Evolutionary conservation across 2,888 invertebrate species (phyloP).

Genomic region (Hirtodrosophila histrioides): DNA sequence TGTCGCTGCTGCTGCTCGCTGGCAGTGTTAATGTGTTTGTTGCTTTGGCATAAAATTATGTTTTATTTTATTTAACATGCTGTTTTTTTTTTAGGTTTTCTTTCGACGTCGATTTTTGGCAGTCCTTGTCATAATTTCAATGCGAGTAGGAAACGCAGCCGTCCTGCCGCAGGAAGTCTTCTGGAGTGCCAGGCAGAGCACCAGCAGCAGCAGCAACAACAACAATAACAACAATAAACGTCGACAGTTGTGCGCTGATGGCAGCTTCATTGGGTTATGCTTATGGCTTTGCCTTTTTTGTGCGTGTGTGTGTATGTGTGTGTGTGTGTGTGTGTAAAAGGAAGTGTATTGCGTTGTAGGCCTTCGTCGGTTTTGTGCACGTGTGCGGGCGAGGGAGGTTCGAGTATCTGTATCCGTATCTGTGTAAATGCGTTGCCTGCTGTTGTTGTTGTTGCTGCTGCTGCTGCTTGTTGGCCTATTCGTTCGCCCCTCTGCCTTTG

Average conservation of each 20-base stretch:
- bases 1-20: conserved; percentile 33
- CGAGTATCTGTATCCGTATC: conserved; percentile 80
- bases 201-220: conserved; percentile 25
- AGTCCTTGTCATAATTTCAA: conserved; percentile 76
- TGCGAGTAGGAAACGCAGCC: conserved; percentile 55
- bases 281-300: conserved; percentile 37
- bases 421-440: conserved; percentile 72
- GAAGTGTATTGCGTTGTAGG: conserved; percentile 80
- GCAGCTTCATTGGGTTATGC: conserved; percentile 77
- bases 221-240: conserved; percentile 43
- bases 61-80: conserved; percentile 80
- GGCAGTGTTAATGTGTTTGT: conserved; percentile 79
- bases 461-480: conserved; percentile 54
- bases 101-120: conserved; percentile 62
- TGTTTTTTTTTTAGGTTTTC: conserved; percentile 30
- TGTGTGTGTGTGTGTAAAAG: conserved; percentile 65
- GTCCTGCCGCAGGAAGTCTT: conserved; percentile 69
- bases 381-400: conserved; percentile 71
- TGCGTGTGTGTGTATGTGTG: conserved; percentile 9
- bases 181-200: conserved; percentile 38
- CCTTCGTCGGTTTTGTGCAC: conserved; percentile 64
- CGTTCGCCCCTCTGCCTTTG: conserved; percentile 49
- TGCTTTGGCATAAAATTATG: conserved; percentile 78
- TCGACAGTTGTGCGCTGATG: conserved; percentile 71
- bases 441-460: conserved; percentile 25